Conservation (phyloP, 1,140 invertebrate species). For the Pseudobourletiella spinata region DNA sequence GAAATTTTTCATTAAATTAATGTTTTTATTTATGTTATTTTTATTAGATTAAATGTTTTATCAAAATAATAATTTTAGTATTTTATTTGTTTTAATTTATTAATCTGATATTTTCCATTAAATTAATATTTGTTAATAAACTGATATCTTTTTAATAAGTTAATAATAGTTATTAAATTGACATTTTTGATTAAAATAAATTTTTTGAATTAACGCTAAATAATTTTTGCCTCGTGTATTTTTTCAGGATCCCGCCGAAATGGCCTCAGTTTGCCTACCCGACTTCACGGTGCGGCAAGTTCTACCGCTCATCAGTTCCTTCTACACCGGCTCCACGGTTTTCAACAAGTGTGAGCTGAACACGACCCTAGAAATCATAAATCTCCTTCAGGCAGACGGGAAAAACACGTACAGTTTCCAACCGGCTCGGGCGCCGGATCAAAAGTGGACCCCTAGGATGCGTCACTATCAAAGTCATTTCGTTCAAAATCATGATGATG, state of each 20-base stretch:
- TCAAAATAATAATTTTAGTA: neutral
- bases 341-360: neutral
- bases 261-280: neutral
- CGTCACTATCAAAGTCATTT: neutral
- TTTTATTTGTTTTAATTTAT: too few species aligned
- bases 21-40: neutral
- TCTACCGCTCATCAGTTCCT: neutral
- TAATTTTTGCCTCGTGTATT: too few species aligned
- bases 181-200: too few species aligned
- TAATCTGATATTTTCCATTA: too few species aligned
- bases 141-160: too few species aligned
- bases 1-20: neutral
- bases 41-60: neutral
- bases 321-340: neutral
- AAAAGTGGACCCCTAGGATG: conserved; percentile 1
- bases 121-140: too few species aligned
- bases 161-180: too few species aligned
- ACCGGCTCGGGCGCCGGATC: neutral
- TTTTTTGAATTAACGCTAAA: too few species aligned
- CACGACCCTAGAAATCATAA: neutral
- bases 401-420: neutral
- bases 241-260: conserved; percentile 7
- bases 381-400: neutral
- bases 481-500: neutral
- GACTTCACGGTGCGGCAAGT: conserved; percentile 1